Evolutionary conservation across 2,113 vertebrate genomes (phyloP).

Genomic region (Periophthalmodon schlosseri): DNA sequence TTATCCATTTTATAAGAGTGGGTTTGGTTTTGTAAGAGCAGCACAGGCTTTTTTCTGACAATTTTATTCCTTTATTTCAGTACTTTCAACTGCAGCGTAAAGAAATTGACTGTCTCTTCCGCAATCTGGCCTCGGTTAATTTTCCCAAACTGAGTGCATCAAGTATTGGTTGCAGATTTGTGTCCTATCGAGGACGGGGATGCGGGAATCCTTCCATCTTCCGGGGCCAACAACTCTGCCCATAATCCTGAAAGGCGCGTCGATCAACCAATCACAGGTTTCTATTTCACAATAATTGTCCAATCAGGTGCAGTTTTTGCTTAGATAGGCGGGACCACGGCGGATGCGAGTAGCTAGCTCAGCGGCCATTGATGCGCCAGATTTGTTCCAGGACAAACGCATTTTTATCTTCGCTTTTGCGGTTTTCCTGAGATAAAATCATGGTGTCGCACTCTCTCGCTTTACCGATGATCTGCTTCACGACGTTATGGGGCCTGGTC

Average conservation of each 20-base stretch:
- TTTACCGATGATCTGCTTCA: constrained; percentile 93
- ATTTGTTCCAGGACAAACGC: neutral
- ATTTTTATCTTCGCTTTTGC: neutral
- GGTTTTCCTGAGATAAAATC: constrained; percentile 1
- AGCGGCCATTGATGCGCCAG: constrained; percentile 57
- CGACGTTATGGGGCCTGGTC: constrained; percentile 91
- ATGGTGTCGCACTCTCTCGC: constrained; percentile 94
- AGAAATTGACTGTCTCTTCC: too few relatives aligned
- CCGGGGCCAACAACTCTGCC: neutral
- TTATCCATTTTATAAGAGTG: too few relatives aligned
- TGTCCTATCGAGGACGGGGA: neutral
- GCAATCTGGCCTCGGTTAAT: too few relatives aligned
- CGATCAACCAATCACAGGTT: constrained; percentile 34
- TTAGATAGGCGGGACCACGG: constrained; percentile 17
- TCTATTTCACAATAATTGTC: rapidly evolving
- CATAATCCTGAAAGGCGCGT: constrained; percentile 34
- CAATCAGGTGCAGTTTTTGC: constrained; percentile 23
- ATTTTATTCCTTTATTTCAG: too few relatives aligned
- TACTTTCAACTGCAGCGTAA: too few relatives aligned
- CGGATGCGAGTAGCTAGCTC: constrained; percentile 7
- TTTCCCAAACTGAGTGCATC: too few relatives aligned
- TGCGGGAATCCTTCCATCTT: neutral
- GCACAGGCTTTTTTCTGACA: too few relatives aligned
- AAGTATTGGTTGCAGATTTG: neutral
- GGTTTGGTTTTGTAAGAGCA: too few relatives aligned